Evolutionary conservation across 53 echinoderm and acorn worm genomes (phyloP), one percentile per base, ranked within the genome.

Genomic region (Patiria pectinifera): DNA sequence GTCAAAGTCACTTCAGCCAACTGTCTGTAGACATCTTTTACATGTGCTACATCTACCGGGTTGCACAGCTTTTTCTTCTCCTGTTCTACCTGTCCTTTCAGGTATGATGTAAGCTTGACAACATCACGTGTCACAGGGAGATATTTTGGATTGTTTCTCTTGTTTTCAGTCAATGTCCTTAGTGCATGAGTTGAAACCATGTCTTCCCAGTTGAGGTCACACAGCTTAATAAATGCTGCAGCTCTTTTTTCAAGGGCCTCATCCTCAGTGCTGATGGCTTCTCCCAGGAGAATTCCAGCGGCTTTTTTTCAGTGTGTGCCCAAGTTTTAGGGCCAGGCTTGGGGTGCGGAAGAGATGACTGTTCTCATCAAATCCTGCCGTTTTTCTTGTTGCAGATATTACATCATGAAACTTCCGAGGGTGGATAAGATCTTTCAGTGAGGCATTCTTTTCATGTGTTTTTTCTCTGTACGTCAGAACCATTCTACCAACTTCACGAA

Each of bases 111-210:
- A 10, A 96, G 87, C 46, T 87, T 93, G 21, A 94, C 93, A 69
- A 95, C 61, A 86, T 96, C 96, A 71, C 75, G 76, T 75, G 96
- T 94, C n/a, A 96, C 49, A 79, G 96, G 96, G 45, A 95, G 91
- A 53, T 84, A 83, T 81, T 94, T 94, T 23, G 94, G 91, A 59
- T 86, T 80, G 71, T 96, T 96, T 76, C 94, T 71, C 47, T 91
- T 95, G 15, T 90, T 88, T 59, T 95, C 96, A 76, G 78, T 86
- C 74, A 96, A 82, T 62, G 94, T 96, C 78, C 94, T 71, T 47
- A 93, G 85, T 62, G 96, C 96, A 93, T 96, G 96, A 18, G 74
- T 16, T 82, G 92, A 92, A 25, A 96, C 91, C 60, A 87, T 62
- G 59, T 89, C 74, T 69, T 79, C 80, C 94, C 94, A 94, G 10